These are phyloP conservation scores for Ectemnius cavifrons DNA, from an alignment of 2,888 invertebrate genomes.

Conservation along the genomic window DNA sequence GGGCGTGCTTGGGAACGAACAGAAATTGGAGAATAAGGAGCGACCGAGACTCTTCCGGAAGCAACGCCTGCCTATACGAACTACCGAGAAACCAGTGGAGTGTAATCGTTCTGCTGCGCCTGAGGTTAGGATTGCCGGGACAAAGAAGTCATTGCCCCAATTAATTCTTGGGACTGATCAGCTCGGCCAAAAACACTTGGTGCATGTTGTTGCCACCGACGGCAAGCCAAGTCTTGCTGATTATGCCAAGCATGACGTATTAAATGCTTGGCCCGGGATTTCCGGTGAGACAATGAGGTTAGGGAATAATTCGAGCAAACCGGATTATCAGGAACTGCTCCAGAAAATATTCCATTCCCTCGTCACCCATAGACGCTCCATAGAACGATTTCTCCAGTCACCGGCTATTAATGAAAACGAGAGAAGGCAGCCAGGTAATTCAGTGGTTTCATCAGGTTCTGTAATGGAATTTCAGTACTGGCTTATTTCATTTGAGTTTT, in stretches of 20 bases:
- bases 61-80: not conserved
- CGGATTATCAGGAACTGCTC: not conserved
- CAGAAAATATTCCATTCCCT: not conserved
- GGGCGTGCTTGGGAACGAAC: not conserved
- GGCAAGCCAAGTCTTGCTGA: constrained; percentile 12
- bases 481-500: not conserved
- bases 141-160: constrained; percentile 42
- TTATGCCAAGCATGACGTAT: not conserved
- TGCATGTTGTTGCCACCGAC: constrained; percentile 64
- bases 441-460: no score
- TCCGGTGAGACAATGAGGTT: not conserved
- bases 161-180: constrained; percentile 68
- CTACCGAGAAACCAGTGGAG: constrained; percentile 1
- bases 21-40: not conserved
- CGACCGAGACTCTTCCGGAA: constrained; percentile 5
- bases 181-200: constrained; percentile 64
- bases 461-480: not conserved
- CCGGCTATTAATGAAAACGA: not conserved
- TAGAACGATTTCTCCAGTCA: not conserved
- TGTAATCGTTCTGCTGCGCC: not conserved
- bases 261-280: not conserved
- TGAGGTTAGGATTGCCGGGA: not conserved
- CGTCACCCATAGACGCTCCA: not conserved
- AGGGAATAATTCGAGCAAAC: not conserved
- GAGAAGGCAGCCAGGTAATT: not conserved